Percentiles rank a stretch among this genome's conserved stretches.
phyloP scores from a whole-genome alignment of 2,888 invertebrate species.

The Ernsta delagoae region DNA sequence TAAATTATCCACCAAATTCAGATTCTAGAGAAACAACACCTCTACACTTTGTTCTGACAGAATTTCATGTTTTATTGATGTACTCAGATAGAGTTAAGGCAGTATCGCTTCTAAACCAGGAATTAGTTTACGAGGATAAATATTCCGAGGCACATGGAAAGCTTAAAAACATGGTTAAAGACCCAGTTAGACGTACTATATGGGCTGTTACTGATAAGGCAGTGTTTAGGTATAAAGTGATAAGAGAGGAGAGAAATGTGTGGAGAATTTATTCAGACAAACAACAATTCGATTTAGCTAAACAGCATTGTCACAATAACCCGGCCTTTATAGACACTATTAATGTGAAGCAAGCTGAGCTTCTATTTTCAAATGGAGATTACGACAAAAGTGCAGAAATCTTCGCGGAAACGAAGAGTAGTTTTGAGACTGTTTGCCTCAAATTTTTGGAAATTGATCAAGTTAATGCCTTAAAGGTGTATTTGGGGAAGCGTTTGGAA shows the following conservation, averaged over 20 bases:
- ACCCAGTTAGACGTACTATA: conserved; percentile 90
- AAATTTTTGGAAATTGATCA: conserved; percentile 94
- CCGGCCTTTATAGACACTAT: conserved; percentile 93
- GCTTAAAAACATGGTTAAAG: conserved; percentile 91
- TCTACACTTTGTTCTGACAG: conserved; percentile 92
- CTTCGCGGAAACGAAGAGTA: conserved; percentile 95
- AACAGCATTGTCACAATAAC: conserved; percentile 92
- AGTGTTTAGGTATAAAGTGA: conserved; percentile 93
- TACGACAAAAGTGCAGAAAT: conserved; percentile 93
- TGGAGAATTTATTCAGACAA: conserved; percentile 96
- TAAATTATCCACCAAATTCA: conserved; percentile 66
- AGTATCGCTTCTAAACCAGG: conserved; percentile 93
- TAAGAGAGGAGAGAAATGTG: conserved; percentile 93
- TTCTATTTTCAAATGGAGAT: conserved; percentile 90
- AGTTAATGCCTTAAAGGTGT: conserved; percentile 94
- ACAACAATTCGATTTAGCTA: conserved; percentile 94
- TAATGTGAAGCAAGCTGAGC: conserved; percentile 94
- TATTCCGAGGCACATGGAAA: conserved; percentile 92
- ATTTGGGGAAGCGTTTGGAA: conserved; percentile 93
- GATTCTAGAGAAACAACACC: conserved; percentile 83
- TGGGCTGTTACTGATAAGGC: conserved; percentile 95
- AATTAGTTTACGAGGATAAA: conserved; percentile 93
- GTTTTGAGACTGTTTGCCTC: conserved; percentile 90
- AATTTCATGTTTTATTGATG: conserved; percentile 95
- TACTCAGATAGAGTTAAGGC: conserved; percentile 93